Evolutionary conservation across 2,888 invertebrate genomes (phyloP).

Genomic region (Lithophane leautieri): DNA sequence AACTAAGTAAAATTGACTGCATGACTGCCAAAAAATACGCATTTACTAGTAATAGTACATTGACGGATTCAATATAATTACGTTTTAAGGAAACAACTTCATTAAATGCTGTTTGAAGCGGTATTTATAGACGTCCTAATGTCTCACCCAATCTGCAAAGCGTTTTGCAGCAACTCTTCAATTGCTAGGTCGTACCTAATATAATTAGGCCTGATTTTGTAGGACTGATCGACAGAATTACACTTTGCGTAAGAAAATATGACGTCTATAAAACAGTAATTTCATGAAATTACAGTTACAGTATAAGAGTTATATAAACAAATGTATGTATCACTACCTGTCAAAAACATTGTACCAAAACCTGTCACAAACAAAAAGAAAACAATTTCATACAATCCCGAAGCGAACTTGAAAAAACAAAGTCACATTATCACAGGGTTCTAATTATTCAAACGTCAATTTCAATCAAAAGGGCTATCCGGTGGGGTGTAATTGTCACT

Average conservation of each 20-base stretch:
- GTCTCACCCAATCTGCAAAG: conserved; percentile 38
- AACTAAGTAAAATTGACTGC: conserved; percentile 4
- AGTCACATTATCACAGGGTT: conserved; percentile 58
- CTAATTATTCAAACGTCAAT: conserved; percentile 55
- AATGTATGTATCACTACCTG: conserved; percentile 32
- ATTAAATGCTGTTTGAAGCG: conserved; percentile 3
- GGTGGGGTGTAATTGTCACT: conserved; percentile 61
- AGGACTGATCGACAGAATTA: neutral
- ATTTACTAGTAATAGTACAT: conserved; percentile 11
- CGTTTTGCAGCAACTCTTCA: neutral
- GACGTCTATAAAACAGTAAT: neutral
- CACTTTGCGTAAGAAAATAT: conserved; percentile 14
- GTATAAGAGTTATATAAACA: conserved; percentile 1
- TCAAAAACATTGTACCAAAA: conserved; percentile 41
- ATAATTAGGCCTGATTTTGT: conserved; percentile 12
- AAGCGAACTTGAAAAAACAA: conserved; percentile 39
- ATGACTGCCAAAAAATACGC: conserved; percentile 13
- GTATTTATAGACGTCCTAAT: conserved; percentile 18
- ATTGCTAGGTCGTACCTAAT: neutral
- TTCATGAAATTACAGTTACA: conserved; percentile 8
- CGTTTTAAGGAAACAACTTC: conserved; percentile 12
- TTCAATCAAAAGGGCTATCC: conserved; percentile 56
- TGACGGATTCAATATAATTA: conserved; percentile 2
- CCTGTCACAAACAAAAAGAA: conserved; percentile 32
- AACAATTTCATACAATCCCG: conserved; percentile 50